Conservation (phyloP, 2,113 vertebrate species). For the Pollachius pollachius region DNA sequence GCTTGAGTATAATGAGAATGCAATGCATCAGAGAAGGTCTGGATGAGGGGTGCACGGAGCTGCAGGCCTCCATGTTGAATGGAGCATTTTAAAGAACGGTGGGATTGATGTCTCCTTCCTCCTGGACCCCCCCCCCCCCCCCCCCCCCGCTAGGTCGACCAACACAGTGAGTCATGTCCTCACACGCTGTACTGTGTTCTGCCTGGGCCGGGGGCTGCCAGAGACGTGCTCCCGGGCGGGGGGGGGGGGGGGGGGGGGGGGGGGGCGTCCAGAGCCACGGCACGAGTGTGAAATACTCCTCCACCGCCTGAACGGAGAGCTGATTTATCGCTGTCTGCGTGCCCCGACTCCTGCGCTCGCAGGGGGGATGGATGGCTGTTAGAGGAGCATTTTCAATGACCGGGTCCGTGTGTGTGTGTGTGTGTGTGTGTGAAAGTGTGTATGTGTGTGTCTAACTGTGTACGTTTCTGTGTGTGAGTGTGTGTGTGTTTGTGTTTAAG, state of each 20-base stretch:
- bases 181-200: too few species aligned
- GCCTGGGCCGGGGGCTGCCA: neutral
- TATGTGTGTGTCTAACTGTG: neutral
- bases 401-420: conserved; percentile 1
- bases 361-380: conserved; percentile 21
- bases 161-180: too few species aligned
- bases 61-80: too few species aligned
- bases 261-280: conserved; percentile 43
- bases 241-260: neutral
- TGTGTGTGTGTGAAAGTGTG: conserved; percentile 1
- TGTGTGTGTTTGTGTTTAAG: neutral
- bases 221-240: conserved; percentile 1
- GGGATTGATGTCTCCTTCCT: neutral
- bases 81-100: too few species aligned
- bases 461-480: neutral
- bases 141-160: neutral
- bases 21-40: too few species aligned
- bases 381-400: too few species aligned
- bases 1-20: too few species aligned
- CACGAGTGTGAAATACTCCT: conserved; percentile 64
- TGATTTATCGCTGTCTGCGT: conserved; percentile 58
- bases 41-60: too few species aligned
- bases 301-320: conserved; percentile 54
- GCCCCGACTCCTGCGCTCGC: conserved; percentile 36
- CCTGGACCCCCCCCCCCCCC: neutral